phyloP scores from a whole-genome alignment of 2,113 vertebrate genomes.

The Apistogramma diplotaenia region DNA sequence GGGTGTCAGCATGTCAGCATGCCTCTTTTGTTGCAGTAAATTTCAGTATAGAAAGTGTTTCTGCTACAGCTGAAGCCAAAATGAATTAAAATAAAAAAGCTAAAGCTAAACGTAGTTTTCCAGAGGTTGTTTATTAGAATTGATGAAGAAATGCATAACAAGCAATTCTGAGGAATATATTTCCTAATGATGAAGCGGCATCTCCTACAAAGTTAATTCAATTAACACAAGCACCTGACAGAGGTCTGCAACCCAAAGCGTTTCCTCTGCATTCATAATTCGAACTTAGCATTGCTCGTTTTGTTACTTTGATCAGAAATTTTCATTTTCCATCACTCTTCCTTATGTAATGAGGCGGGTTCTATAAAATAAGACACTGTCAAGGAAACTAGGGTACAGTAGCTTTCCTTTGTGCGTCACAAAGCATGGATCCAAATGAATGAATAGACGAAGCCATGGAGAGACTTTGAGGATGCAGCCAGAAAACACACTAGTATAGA shows the following conservation, averaged over 20 bases:
- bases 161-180: neutral
- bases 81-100: neutral
- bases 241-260: neutral
- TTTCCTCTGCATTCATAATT: neutral
- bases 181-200: neutral
- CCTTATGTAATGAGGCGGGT: neutral
- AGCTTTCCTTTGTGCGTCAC: slow-evolving; percentile 5
- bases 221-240: neutral
- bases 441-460: slow-evolving; percentile 3
- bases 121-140: neutral
- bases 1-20: slow-evolving; percentile 22
- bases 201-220: neutral
- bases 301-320: neutral
- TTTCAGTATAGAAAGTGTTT: slow-evolving; percentile 14
- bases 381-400: slow-evolving; percentile 23
- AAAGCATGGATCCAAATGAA: slow-evolving; percentile 26
- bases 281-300: neutral
- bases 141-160: neutral
- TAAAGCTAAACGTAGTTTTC: neutral
- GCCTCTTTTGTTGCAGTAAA: slow-evolving; percentile 18
- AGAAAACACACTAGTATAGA: slow-evolving; percentile 32
- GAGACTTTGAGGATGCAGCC: slow-evolving; percentile 45
- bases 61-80: neutral
- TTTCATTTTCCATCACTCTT: neutral
- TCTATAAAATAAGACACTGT: slow-evolving; percentile 4